Base-by-base conservation (phyloP, 2,888 invertebrate species). In the Netelia fuscicornis region DNA sequence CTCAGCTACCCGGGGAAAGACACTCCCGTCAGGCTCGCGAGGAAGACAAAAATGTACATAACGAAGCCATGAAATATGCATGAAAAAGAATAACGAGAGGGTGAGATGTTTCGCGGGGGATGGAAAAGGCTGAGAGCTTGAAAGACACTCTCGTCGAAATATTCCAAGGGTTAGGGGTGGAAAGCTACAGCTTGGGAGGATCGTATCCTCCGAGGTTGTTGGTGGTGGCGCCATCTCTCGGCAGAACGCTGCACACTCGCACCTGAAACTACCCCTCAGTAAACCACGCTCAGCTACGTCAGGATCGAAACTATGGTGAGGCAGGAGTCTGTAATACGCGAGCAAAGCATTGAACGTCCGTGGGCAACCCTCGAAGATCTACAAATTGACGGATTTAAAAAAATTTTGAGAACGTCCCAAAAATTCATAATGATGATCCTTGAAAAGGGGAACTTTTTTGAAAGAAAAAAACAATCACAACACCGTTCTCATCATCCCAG, bases 11-110 rank as follows among this genome's bases (percentile, higher is more conserved):
- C 56, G 48, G 54, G 62, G 76, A 72, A 77, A 83, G 76, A 68
- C 62, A 76, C 82, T 80, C 37, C 56, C 25, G 67, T 77, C 82
- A 72, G 80, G 67, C 71, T 82, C 37, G 44, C 30, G 60, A 62
- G 65, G 56, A 83, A 68, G 83, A 85, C 85, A 83, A 80, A 85
- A 85, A 80, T 85, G 76, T 83, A 83, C 80, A 85, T 83, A 85
- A 83, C 80, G 80, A 85, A 76, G 76, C 82, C 60, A 85, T 85
- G 83, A 85, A 85, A 85, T 85, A 85, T 85, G 85, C 80, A 83
- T 85, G 56, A 70, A 23, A 64, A 65, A 72, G 68, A n/a, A 70
- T 64, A 72, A 25, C n/a, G 54, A 64, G 71, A 67, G 60, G 72
- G 67, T 58, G 75, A 65, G 48, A 42, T 44, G 20, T 44, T 48